phyloP scores from a whole-genome alignment of 2,888 invertebrate genomes.

The Biston stratarius region DNA sequence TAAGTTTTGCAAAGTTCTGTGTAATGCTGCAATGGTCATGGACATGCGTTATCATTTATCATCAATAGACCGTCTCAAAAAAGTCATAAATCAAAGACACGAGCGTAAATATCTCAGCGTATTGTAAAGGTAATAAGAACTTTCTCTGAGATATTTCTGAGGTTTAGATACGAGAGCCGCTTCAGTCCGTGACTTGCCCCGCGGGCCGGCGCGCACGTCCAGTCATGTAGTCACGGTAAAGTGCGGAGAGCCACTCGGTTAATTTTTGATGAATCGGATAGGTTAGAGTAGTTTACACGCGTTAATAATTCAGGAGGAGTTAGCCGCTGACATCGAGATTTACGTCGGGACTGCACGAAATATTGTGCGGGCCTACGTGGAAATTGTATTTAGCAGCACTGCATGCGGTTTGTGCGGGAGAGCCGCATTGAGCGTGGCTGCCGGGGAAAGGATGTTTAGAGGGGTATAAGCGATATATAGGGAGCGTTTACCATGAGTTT shows the following conservation, averaged over 20 bases:
- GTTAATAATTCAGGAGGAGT: constrained; percentile 56
- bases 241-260: constrained; percentile 58
- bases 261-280: constrained; percentile 66
- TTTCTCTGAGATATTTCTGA: too few relatives aligned
- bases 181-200: not conserved
- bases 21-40: too few relatives aligned
- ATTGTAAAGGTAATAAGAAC: too few relatives aligned
- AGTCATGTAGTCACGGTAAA: constrained; percentile 38
- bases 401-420: constrained; percentile 17
- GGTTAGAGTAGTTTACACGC: constrained; percentile 56
- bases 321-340: constrained; percentile 53
- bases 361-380: constrained; percentile 21
- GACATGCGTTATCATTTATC: too few relatives aligned
- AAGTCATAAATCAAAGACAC: not conserved
- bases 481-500: too few relatives aligned
- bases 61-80: too few relatives aligned
- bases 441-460: too few relatives aligned
- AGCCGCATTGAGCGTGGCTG: not conserved
- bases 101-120: too few relatives aligned
- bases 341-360: constrained; percentile 40
- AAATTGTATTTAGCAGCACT: constrained; percentile 20
- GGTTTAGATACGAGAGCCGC: not conserved
- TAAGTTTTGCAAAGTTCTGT: too few relatives aligned
- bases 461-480: too few relatives aligned
- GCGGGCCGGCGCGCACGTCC: not conserved